A percentile compares a stretch with the other conserved stretches of the same genome.
Evolutionary conservation across 2,113 vertebrate genomes (phyloP).

Genomic region (Melanotaenia duboulayi): DNA sequence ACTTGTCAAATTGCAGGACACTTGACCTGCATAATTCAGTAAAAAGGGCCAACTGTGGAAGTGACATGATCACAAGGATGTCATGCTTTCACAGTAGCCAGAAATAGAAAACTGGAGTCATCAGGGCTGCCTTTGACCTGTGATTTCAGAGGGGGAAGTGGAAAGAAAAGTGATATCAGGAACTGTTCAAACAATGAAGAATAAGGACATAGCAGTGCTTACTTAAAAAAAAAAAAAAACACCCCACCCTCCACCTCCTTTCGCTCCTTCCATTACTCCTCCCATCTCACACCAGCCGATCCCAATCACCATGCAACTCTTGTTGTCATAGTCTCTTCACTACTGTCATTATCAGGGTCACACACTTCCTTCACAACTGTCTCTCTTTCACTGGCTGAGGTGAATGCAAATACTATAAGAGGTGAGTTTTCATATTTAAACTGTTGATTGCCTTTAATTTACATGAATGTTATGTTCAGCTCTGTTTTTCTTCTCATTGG

Average conservation of each 20-base stretch:
- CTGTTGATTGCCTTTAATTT: neutral
- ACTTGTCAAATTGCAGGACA: neutral
- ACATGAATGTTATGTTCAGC: constrained; percentile 10
- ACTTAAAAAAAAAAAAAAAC: constrained; percentile 11
- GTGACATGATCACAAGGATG: constrained; percentile 27
- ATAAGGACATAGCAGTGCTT: neutral
- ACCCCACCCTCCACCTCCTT: constrained; percentile 34
- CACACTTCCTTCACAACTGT: constrained; percentile 18
- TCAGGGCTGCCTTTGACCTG: constrained; percentile 12
- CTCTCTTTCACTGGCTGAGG: constrained; percentile 24
- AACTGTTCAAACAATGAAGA: neutral
- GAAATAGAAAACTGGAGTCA: constrained; percentile 1
- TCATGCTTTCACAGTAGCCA: constrained; percentile 26
- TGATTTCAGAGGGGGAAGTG: constrained; percentile 8
- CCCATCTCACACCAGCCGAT: constrained; percentile 12
- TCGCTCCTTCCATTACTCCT: constrained; percentile 40
- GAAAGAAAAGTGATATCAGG: constrained; percentile 26
- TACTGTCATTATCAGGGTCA: constrained; percentile 31
- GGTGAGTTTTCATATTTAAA: constrained; percentile 45
- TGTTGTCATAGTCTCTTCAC: constrained; percentile 24
- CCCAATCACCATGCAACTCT: constrained; percentile 44
- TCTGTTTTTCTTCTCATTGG: constrained; percentile 37
- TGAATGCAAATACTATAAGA: constrained; percentile 48
- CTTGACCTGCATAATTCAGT: constrained; percentile 11
- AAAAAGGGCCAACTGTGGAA: constrained; percentile 12